Conservation (phyloP, 92 coral and sea anemone species). For the Plumapathes pennacea region DNA sequence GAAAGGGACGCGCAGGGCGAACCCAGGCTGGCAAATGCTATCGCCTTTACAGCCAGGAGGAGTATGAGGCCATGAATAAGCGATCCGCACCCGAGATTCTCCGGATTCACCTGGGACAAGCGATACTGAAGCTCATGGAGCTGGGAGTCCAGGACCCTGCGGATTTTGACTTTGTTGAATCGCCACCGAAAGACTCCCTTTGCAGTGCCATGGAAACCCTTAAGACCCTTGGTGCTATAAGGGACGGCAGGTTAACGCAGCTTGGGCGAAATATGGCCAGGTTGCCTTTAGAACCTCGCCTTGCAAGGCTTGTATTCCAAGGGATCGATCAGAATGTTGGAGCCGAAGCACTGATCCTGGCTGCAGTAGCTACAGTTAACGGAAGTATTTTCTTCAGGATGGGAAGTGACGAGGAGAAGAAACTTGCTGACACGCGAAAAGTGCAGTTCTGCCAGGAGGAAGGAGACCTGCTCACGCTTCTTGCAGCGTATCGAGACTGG, state of each 20-base stretch:
- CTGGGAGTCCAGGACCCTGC: slow-evolving; percentile 76
- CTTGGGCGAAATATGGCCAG: slow-evolving; percentile 78
- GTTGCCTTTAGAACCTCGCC: slow-evolving; percentile 85
- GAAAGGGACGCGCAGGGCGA: slow-evolving; percentile 94
- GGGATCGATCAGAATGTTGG: slow-evolving; percentile 81
- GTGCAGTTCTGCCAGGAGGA: slow-evolving; percentile 82
- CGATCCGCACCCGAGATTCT: slow-evolving; percentile 82
- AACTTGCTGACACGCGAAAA: slow-evolving; percentile 68
- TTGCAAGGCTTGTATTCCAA: slow-evolving; percentile 73
- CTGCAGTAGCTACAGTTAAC: slow-evolving; percentile 71
- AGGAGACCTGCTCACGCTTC: slow-evolving; percentile 85
- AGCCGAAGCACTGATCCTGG: slow-evolving; percentile 65
- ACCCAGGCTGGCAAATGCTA: slow-evolving; percentile 90
- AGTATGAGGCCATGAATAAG: slow-evolving; percentile 67
- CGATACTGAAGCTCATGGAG: slow-evolving; percentile 82
- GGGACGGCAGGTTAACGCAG: slow-evolving; percentile 64
- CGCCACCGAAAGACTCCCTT: slow-evolving; percentile 82
- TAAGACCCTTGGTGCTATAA: slow-evolving; percentile 68
- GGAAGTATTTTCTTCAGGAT: slow-evolving; percentile 89
- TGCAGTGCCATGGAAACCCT: slow-evolving; percentile 51
- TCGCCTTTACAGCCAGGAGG: slow-evolving; percentile 78
- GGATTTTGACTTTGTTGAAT: slow-evolving; percentile 80
- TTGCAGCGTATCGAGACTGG: slow-evolving; percentile 71
- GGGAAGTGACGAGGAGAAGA: slow-evolving; percentile 87
- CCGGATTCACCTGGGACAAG: slow-evolving; percentile 88